Conservation (phyloP, 92 coral and sea anemone species). For the Epizoanthus stellaris region DNA sequence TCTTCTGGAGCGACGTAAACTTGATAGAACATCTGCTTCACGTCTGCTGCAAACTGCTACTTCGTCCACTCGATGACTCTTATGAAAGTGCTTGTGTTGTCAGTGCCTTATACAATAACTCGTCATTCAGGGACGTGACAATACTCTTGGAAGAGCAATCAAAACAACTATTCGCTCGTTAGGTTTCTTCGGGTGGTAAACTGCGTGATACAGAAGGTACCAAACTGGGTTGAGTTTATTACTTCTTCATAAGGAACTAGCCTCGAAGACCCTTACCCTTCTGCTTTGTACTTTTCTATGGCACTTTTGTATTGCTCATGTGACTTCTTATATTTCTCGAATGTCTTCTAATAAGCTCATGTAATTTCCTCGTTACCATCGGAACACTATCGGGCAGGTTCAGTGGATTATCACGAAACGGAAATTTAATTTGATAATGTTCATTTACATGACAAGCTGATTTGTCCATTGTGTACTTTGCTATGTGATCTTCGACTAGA, state of each 20-base stretch:
- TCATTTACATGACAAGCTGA: constrained; percentile 65
- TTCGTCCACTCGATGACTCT: constrained; percentile 68
- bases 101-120: constrained; percentile 66
- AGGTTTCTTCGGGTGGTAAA: constrained; percentile 75
- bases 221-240: constrained; percentile 58
- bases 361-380: constrained; percentile 56
- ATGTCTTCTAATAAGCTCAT: constrained; percentile 52
- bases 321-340: constrained; percentile 60
- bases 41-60: constrained; percentile 69
- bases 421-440: constrained; percentile 66
- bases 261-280: constrained; percentile 66
- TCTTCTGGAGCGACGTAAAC: constrained; percentile 73
- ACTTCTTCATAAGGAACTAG: constrained; percentile 50
- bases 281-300: constrained; percentile 57
- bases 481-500: constrained; percentile 64
- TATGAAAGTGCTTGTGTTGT: constrained; percentile 70
- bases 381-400: constrained; percentile 64
- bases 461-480: constrained; percentile 58
- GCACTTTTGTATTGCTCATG: constrained; percentile 54
- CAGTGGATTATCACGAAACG: constrained; percentile 52
- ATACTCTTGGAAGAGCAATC: constrained; percentile 65
- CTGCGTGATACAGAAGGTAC: constrained; percentile 75
- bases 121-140: constrained; percentile 68
- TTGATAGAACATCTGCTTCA: constrained; percentile 70
- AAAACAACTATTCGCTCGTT: constrained; percentile 71